These are phyloP conservation scores for Hepsetus odoe DNA, from an alignment of 2,113 vertebrate genomes.

Conservation along the genomic window DNA sequence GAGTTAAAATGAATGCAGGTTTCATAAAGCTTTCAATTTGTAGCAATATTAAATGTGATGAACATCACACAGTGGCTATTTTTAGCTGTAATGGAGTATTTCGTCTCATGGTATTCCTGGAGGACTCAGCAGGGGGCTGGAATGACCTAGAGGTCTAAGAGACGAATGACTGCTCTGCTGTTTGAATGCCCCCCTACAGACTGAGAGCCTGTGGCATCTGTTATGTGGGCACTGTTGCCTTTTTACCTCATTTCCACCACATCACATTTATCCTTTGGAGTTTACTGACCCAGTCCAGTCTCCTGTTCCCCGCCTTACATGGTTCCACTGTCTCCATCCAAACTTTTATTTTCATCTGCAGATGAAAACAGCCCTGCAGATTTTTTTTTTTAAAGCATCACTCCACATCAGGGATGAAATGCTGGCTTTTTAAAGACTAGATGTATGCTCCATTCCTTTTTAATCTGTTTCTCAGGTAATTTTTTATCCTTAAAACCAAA, in stretches of 20 bases:
- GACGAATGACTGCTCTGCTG: constrained; percentile 23
- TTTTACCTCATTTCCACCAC: background rate
- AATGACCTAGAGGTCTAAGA: constrained; percentile 28
- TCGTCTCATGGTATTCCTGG: background rate
- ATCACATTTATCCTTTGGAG: constrained; percentile 1
- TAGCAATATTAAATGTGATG: background rate
- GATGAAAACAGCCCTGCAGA: too few relatives aligned
- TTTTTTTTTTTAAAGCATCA: too few relatives aligned
- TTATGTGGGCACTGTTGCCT: background rate
- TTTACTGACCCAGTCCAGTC: constrained; percentile 3
- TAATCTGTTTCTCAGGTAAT: too few relatives aligned
- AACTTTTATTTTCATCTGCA: too few relatives aligned
- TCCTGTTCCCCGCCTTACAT: background rate
- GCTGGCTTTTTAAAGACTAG: too few relatives aligned
- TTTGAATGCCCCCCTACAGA: background rate
- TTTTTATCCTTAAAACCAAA: too few relatives aligned
- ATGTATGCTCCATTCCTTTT: too few relatives aligned
- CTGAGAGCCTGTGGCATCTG: background rate
- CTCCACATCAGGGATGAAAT: too few relatives aligned
- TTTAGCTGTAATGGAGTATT: background rate
- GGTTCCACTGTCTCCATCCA: background rate
- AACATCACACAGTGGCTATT: background rate
- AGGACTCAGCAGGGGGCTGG: background rate
- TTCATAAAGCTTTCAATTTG: too few relatives aligned
- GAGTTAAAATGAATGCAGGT: background rate